These are phyloP conservation scores for Pholis gunnellus DNA, from an alignment of 2,113 vertebrate genomes.

Conservation along the genomic window DNA sequence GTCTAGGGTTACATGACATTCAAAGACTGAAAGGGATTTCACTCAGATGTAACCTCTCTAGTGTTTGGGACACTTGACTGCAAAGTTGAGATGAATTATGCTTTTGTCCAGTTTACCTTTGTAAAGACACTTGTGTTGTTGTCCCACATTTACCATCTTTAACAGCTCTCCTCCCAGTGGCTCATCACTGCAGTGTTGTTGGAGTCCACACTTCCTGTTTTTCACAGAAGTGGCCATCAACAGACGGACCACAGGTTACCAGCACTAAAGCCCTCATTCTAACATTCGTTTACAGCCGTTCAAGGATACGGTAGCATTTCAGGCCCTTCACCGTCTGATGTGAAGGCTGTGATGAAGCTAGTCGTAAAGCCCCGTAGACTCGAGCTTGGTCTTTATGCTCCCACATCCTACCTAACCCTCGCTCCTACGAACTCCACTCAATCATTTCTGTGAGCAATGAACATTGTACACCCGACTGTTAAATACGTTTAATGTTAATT, in stretches of 20 bases:
- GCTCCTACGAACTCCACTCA: neutral
- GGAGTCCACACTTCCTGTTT: neutral
- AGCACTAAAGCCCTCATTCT: constrained; percentile 6
- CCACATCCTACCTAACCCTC: neutral
- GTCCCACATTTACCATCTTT: constrained; percentile 12
- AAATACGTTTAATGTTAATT: neutral
- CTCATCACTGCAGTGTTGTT: neutral
- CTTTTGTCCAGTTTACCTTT: constrained; percentile 41
- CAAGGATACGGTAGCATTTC: neutral
- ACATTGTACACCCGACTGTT: constrained; percentile 25
- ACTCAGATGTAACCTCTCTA: neutral
- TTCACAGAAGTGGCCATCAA: neutral
- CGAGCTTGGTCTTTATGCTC: neutral
- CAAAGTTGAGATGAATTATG: neutral
- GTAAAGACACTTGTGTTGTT: constrained; percentile 11
- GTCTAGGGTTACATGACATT: constrained; percentile 70
- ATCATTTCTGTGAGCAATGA: constrained; percentile 4
- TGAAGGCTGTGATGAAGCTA: neutral
- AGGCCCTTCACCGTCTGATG: neutral
- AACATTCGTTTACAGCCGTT: constrained; percentile 19
- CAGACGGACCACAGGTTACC: constrained; percentile 2
- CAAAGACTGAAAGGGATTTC: neutral
- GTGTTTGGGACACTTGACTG: neutral
- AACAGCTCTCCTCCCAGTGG: neutral
- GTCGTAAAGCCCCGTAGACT: neutral